These are phyloP conservation scores for Spatula versicolor DNA, from an alignment of 2,797 vertebrate genomes.

Conservation along the genomic window DNA sequence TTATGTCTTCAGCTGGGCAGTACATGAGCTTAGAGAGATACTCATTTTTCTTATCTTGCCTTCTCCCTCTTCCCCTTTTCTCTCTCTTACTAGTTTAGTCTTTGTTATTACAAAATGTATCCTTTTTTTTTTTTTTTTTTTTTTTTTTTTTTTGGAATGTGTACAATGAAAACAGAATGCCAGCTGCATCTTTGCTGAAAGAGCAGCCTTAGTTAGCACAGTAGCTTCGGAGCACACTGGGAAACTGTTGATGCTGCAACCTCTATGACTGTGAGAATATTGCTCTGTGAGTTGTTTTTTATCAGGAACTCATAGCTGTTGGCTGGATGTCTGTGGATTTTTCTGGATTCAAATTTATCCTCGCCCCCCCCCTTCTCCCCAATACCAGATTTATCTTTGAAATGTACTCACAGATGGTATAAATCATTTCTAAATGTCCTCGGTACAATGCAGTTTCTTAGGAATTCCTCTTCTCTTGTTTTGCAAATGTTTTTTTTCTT, in stretches of 20 bases:
- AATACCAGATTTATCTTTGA: slow-evolving; percentile 70
- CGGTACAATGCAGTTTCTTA: slow-evolving; percentile 60
- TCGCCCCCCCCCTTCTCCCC: not conserved
- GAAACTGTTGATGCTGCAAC: slow-evolving; percentile 72
- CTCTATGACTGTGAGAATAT: slow-evolving; percentile 73
- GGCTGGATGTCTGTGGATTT: slow-evolving; percentile 73
- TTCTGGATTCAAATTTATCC: slow-evolving; percentile 70
- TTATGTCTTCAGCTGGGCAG: not conserved
- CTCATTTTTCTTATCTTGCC: slow-evolving; percentile 17
- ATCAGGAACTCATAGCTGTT: slow-evolving; percentile 73
- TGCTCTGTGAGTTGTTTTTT: slow-evolving; percentile 70
- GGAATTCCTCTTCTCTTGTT: slow-evolving; percentile 73
- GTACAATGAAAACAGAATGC: slow-evolving; percentile 48
- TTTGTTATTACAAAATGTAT: slow-evolving; percentile 68
- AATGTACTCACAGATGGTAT: slow-evolving; percentile 67
- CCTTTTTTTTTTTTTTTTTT: slow-evolving; percentile 6
- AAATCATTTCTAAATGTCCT: slow-evolving; percentile 68
- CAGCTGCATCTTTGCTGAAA: slow-evolving; percentile 58
- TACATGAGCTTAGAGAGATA: not conserved
- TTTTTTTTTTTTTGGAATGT: slow-evolving; percentile 61
- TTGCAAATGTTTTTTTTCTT: slow-evolving; percentile 65
- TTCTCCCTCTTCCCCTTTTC: slow-evolving; percentile 11
- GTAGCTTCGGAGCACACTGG: slow-evolving; percentile 63
- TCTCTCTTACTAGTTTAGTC: slow-evolving; percentile 18
- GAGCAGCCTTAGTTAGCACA: slow-evolving; percentile 60